Base-by-base conservation (phyloP, 1,140 invertebrate species). In the Saccostrea glomerata region DNA sequence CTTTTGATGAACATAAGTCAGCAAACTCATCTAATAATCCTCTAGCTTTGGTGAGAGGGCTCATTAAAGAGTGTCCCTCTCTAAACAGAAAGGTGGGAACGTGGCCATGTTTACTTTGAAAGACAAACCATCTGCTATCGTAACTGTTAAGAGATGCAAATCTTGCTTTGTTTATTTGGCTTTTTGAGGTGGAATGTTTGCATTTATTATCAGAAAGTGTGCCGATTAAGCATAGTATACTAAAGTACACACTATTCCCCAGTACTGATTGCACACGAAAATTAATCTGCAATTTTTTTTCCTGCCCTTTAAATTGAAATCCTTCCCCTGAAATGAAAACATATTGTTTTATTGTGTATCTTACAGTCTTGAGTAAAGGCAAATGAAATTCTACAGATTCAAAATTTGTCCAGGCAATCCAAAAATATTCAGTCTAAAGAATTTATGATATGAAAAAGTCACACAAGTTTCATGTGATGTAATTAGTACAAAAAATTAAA, bases 1-100 rank as follows among this genome's bases (percentile, higher is more conserved):
- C 70, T 77, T 77, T 77, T 77, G 70, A 77, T 77, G 70, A 77
- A 6, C 70, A 12, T 77, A 25, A 77, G 25, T 77, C 30, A 77
- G 23, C 9, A 36, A 77, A 30, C 70, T 77, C 70, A 77, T 77
- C 70, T 36, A 77, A 77, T 77, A 36, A 23, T 17, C 17, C 23
- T 25, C 15, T 30, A 36, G 25, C 25, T 73, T 11, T 77, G 70
- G 30, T 77, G 23, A 30, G 13, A 77, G 30, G 23, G 23, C 25
- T 25, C 25, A 36, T 36, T 36, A 4, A 25, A 30, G 70, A 15
- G 70, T 15, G 25, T 77, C 70, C 23, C 23, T 73, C 66, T 73
- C 23, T 13, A 73, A 73, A 73, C 23, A 73, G 13, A 73, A 73
- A 23, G 70, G 66, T 73, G 66, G 66, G 66, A 73, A 73, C 25